phyloP scores from a whole-genome alignment of 2,797 vertebrate species.

The Tadarida brasiliensis region DNA sequence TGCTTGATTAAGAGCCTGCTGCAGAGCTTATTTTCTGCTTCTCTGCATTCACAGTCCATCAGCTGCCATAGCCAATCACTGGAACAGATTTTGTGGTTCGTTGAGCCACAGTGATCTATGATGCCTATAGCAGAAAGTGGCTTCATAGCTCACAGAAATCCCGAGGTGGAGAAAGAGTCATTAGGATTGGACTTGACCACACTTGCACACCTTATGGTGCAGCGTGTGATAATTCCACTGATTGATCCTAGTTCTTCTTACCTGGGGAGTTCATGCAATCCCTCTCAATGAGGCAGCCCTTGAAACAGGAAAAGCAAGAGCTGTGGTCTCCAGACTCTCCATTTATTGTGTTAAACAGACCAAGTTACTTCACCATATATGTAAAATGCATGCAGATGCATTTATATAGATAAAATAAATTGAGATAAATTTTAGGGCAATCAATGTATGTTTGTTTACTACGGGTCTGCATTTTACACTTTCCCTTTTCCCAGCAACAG shows the following conservation, averaged over 20 bases:
- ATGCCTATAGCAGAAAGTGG: neutral
- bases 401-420: neutral
- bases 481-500: neutral
- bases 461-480: rapidly evolving
- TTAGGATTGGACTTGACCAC: neutral
- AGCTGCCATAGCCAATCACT: neutral
- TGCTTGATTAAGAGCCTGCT: slow-evolving; percentile 48
- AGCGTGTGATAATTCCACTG: rapidly evolving
- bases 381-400: neutral
- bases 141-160: neutral
- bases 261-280: neutral
- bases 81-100: slow-evolving; percentile 72
- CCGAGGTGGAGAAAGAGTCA: neutral
- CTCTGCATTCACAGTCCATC: slow-evolving; percentile 70
- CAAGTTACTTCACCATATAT: rapidly evolving
- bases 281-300: rapidly evolving
- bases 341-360: neutral
- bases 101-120: slow-evolving; percentile 61
- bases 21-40: slow-evolving; percentile 71
- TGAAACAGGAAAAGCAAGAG: rapidly evolving
- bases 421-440: neutral
- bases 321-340: too few relatives aligned
- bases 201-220: rapidly evolving
- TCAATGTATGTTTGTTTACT: rapidly evolving
- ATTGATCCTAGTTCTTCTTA: rapidly evolving